Evolutionary conservation across 2,888 invertebrate genomes (phyloP).

Genomic region (Pherbina coryleti): DNA sequence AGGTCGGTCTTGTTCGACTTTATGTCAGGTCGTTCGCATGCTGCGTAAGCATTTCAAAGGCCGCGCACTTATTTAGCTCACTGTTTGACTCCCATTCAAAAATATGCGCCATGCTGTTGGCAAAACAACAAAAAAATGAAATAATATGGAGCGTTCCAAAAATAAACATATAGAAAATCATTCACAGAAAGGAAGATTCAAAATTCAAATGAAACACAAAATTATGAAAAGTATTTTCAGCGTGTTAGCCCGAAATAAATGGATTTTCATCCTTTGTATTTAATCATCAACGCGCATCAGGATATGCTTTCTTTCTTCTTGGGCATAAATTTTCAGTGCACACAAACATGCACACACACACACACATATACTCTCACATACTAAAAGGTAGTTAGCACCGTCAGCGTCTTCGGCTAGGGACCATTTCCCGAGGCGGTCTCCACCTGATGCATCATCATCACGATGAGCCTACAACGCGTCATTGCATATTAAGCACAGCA

Average conservation of each 20-base stretch:
- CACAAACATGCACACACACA: background rate
- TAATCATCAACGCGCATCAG: slow-evolving; percentile 34
- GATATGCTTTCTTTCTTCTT: slow-evolving; percentile 23
- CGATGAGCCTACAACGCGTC: too few species aligned
- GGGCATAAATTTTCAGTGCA: background rate
- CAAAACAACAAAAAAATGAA: background rate
- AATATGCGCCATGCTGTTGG: too few species aligned
- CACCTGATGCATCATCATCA: too few species aligned
- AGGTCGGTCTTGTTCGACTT: background rate
- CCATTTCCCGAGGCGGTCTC: too few species aligned
- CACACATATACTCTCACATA: too few species aligned
- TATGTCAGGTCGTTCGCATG: background rate
- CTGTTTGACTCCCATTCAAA: background rate
- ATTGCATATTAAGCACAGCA: too few species aligned
- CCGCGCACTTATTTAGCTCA: background rate
- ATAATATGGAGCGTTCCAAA: background rate
- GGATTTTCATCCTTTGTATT: slow-evolving; percentile 55
- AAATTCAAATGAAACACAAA: slow-evolving; percentile 13
- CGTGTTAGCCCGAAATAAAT: slow-evolving; percentile 67
- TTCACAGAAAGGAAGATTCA: background rate
- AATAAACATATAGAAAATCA: background rate
- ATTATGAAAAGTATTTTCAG: slow-evolving; percentile 44
- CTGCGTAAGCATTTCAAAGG: background rate
- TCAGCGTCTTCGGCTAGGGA: too few species aligned
- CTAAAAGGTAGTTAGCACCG: too few species aligned